Base-by-base conservation (phyloP, 2,797 vertebrate genomes). In the Taeniopygia guttata region DNA sequence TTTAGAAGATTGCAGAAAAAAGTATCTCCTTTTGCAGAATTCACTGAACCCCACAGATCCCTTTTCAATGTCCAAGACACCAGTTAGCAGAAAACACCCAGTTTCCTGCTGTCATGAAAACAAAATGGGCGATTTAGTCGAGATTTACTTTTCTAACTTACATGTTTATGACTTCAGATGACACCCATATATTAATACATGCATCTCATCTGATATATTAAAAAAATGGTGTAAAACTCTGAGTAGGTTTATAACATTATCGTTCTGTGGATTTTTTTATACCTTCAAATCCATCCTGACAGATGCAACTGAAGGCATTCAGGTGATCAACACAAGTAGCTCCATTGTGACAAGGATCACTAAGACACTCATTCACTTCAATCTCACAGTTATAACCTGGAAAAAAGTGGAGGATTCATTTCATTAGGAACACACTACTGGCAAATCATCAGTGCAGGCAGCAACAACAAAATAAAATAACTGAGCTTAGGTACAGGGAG, bases 321-420 rank as follows among this genome's bases (percentile, higher is more conserved):
- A 98, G 97, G 67, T 98, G 98, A 94, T 98, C 98, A 76, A 97
- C 36, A 83, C 98, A 98, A 73, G 96, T 97, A 56, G 96, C 98
- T 84, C 97, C 97, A 18, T 98, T 98, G 94, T 54, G 95, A 95
- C 98, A 98, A 81, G 98, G 98, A 82, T 96, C 97, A 93, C 98
- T 98, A 36, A 98, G 97, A 90, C 98, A 98, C 95, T 98, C 98
- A 88, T 98, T 97, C 85, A 98, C 97, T 95, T 98, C 98, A 95
- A 97, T 98, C 95, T 98, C 98, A 87, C 98, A 98, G 88, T 97
- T 97, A 95, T 97, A 96, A 95, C 98, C 98, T 99, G 93, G 58
- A 93, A 97, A 98, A 46, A 96, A 94, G 51, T 60, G 55, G 90
- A 95, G 43, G 22, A 86, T 75, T 92, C 34, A 94, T 63, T 96